Evolutionary conservation across 1,140 invertebrate genomes (phyloP).

Genomic region (Drosophila quadrilineata): DNA sequence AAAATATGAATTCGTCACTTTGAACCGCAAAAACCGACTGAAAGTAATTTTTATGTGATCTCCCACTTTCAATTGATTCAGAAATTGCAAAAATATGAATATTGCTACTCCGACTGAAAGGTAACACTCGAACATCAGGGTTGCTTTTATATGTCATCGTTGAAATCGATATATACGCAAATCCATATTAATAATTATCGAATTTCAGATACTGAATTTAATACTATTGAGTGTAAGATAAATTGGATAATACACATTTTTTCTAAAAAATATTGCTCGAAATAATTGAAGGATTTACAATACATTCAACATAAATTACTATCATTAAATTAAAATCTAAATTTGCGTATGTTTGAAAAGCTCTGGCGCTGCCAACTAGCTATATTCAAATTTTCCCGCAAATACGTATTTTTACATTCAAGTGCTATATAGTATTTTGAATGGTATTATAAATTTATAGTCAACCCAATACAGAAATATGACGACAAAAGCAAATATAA

Average conservation of each 20-base stretch:
- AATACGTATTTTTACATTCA: too few species aligned
- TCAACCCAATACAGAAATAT: not conserved
- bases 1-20: not conserved
- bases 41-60: not conserved
- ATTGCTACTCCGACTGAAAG: slow-evolving; percentile 29
- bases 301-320: too few species aligned
- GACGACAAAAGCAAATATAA: too few species aligned
- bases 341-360: too few species aligned
- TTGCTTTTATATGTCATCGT: slow-evolving; percentile 5
- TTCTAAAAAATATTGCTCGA: too few species aligned
- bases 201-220: too few species aligned
- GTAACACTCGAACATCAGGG: slow-evolving; percentile 41
- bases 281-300: too few species aligned
- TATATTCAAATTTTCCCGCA: too few species aligned
- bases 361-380: too few species aligned
- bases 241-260: not conserved
- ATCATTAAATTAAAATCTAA: too few species aligned
- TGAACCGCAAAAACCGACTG: not conserved
- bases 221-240: not conserved
- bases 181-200: not conserved
- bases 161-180: slow-evolving; percentile 10
- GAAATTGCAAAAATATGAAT: slow-evolving; percentile 50
- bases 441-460: too few species aligned
- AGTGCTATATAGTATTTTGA: too few species aligned
- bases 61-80: slow-evolving; percentile 36